Evolutionary conservation across 2,888 invertebrate genomes (phyloP).

Genomic region (Schrankia costaestrigalis): DNA sequence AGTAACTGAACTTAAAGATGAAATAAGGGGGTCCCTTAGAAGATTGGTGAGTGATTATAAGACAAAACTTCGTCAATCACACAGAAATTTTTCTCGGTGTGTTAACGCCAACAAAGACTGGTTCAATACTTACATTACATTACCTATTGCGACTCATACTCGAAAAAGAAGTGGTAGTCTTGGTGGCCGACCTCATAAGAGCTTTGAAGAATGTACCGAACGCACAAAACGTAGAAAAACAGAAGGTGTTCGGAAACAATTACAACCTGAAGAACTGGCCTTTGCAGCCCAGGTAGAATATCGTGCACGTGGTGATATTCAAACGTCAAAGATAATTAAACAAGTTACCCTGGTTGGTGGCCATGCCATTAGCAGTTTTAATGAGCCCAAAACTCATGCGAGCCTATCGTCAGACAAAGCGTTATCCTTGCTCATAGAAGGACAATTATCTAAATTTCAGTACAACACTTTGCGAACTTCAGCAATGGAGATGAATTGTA

Average conservation of each 20-base stretch:
- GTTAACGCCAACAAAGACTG: constrained; percentile 1
- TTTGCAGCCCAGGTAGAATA: constrained; percentile 9
- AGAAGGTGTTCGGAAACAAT: constrained; percentile 1
- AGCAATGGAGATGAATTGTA: constrained; percentile 10
- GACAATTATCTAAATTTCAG: constrained; percentile 10
- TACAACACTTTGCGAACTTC: constrained; percentile 12
- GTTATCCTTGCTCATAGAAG: constrained; percentile 7
- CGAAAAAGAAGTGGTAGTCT: neutral
- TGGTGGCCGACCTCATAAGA: neutral
- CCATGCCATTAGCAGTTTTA: neutral
- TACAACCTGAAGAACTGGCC: constrained; percentile 4
- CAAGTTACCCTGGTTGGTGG: neutral
- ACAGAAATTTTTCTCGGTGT: neutral
- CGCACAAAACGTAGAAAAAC: constrained; percentile 7
- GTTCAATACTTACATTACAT: neutral
- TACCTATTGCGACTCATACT: neutral
- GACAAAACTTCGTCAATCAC: neutral
- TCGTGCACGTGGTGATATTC: constrained; percentile 6
- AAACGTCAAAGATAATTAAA: constrained; percentile 5
- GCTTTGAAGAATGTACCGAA: constrained; percentile 6
- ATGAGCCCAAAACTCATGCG: neutral
- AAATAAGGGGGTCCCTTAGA: neutral
- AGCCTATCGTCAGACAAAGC: constrained; percentile 5
- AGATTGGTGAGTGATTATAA: constrained; percentile 2
- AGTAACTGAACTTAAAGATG: neutral